Evolutionary conservation across 1,140 invertebrate species (phyloP).

Genomic region (Drosophila fuyamai): DNA sequence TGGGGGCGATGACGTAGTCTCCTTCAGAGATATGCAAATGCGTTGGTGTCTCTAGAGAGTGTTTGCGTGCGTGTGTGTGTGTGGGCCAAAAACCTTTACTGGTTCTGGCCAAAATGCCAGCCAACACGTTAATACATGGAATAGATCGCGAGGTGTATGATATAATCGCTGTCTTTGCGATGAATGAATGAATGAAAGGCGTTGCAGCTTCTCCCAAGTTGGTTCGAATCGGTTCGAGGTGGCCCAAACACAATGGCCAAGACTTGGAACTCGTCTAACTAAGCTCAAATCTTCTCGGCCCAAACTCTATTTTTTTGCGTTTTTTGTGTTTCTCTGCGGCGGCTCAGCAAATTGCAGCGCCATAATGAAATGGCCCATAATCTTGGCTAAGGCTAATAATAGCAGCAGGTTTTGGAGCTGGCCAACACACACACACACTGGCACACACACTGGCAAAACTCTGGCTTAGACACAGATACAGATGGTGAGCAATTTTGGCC

Average conservation of each 20-base stretch:
- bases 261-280: slow-evolving; percentile 46
- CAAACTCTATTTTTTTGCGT: slow-evolving; percentile 12
- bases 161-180: slow-evolving; percentile 70
- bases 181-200: slow-evolving; percentile 70
- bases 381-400: slow-evolving; percentile 80
- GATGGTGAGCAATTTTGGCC: slow-evolving; percentile 55
- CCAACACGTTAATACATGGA: slow-evolving; percentile 58
- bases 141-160: slow-evolving; percentile 46
- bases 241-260: slow-evolving; percentile 34
- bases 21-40: slow-evolving; percentile 42
- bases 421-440: slow-evolving; percentile 52
- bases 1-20: slow-evolving; percentile 57
- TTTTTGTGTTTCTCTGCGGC: slow-evolving; percentile 5
- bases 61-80: slow-evolving; percentile 6
- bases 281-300: slow-evolving; percentile 43
- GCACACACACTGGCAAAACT: slow-evolving; percentile 21
- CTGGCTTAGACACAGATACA: slow-evolving; percentile 39
- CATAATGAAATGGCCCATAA: slow-evolving; percentile 72
- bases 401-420: slow-evolving; percentile 76
- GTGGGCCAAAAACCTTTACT: slow-evolving; percentile 59
- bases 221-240: background rate
- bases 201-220: slow-evolving; percentile 66
- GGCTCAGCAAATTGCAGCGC: slow-evolving; percentile 60
- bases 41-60: slow-evolving; percentile 10
- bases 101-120: slow-evolving; percentile 74